Evolutionary conservation across 2,888 invertebrate genomes (phyloP).

Genomic region (Philereme transversata): DNA sequence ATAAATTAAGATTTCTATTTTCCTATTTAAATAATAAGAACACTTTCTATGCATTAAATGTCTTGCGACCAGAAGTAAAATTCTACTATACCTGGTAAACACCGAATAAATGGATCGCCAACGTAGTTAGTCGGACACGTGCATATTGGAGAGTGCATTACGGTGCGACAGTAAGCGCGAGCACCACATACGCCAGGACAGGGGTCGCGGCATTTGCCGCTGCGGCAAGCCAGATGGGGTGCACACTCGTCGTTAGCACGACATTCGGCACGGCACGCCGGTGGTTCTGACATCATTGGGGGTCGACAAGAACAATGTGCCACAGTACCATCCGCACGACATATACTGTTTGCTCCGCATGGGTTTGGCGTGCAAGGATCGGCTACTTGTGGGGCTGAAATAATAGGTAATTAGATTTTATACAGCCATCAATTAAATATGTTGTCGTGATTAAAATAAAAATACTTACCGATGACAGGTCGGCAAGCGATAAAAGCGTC

Average conservation of each 20-base stretch:
- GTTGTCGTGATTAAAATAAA: neutral
- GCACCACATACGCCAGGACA: conserved; percentile 91
- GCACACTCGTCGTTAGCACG: conserved; percentile 87
- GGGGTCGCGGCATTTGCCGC: conserved; percentile 87
- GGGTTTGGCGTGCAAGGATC: conserved; percentile 87
- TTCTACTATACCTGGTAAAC: conserved; percentile 81
- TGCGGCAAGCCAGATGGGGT: conserved; percentile 85
- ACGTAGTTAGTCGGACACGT: conserved; percentile 86
- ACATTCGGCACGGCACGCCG: conserved; percentile 91
- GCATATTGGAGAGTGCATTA: conserved; percentile 91
- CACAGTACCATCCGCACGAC: conserved; percentile 86
- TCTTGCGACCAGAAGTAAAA: neutral
- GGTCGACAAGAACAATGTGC: conserved; percentile 88
- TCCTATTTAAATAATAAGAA: neutral
- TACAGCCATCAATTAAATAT: neutral
- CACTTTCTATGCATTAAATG: neutral
- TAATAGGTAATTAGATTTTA: conserved; percentile 4
- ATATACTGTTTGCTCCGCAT: conserved; percentile 89
- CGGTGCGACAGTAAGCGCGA: conserved; percentile 88
- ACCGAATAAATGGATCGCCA: conserved; percentile 90
- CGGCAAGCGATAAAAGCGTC: conserved; percentile 91
- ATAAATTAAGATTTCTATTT: neutral
- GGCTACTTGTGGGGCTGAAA: conserved; percentile 57
- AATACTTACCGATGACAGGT: conserved; percentile 72
- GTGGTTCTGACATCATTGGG: conserved; percentile 88